Conservation (phyloP, 2,888 invertebrate genomes). For the Tetranychus truncatus region DNA sequence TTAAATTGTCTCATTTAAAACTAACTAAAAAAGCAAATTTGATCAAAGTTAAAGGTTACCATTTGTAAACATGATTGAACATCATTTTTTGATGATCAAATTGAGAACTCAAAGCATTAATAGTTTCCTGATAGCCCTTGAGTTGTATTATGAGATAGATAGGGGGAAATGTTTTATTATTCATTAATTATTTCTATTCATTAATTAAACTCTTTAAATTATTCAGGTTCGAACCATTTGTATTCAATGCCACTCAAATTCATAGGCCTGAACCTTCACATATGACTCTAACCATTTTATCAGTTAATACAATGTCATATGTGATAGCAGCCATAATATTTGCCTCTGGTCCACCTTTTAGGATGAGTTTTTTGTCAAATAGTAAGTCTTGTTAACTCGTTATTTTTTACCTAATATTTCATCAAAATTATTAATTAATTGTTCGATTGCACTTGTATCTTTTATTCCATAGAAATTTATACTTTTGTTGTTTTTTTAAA, state of each 20-base stretch:
- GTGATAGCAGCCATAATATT: constrained; percentile 34
- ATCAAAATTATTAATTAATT: too few relatives aligned
- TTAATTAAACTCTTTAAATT: constrained; percentile 28
- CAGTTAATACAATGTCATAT: constrained; percentile 33
- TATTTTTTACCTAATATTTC: constrained; percentile 13
- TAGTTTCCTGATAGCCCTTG: too few relatives aligned
- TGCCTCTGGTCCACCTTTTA: constrained; percentile 34
- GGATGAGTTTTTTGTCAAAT: constrained; percentile 32
- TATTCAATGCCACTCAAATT: constrained; percentile 26
- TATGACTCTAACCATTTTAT: constrained; percentile 31
- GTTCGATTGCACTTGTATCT: constrained; percentile 1
- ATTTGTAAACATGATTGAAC: too few relatives aligned
- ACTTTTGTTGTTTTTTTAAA: constrained; percentile 30
- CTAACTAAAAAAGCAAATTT: too few relatives aligned
- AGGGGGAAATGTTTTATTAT: neutral
- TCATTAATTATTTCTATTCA: neutral
- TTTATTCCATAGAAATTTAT: constrained; percentile 31
- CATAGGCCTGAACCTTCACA: constrained; percentile 23
- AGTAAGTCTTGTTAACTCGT: constrained; percentile 29
- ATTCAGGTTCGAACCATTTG: constrained; percentile 30
- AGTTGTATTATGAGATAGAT: too few relatives aligned
- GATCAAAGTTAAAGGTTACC: too few relatives aligned
- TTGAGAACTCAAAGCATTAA: too few relatives aligned
- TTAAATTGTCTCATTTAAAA: too few relatives aligned
- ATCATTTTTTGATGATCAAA: too few relatives aligned